A percentile compares a stretch with the other conserved stretches of the same genome.
Evolutionary conservation across 53 echinoderm and acorn worm species (phyloP).

Genomic region (Holothuria leucospilota): DNA sequence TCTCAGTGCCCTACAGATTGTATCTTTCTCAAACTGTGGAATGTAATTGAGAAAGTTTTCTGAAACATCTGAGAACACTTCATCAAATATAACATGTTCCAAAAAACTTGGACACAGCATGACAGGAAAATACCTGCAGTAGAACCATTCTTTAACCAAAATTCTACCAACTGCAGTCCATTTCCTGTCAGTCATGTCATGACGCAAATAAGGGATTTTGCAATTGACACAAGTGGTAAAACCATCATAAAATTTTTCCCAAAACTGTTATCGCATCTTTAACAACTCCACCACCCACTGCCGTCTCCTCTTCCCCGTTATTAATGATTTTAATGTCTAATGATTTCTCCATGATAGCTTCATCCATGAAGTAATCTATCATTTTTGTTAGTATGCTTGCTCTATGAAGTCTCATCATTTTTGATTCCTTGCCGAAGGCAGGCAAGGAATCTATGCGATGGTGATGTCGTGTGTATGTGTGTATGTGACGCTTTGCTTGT

Average conservation of each 20-base stretch:
- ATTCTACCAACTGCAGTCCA: slow-evolving; percentile 46
- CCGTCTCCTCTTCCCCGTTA: slow-evolving; percentile 7
- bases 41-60: background rate
- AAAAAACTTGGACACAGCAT: slow-evolving; percentile 16
- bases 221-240: background rate
- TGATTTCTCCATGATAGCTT: too few relatives aligned
- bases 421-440: too few relatives aligned
- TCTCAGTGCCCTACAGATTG: background rate
- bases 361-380: background rate
- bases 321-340: background rate
- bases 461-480: too few relatives aligned
- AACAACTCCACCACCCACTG: too few relatives aligned
- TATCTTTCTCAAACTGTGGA: background rate
- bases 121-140: slow-evolving; percentile 10
- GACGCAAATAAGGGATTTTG: slow-evolving; percentile 10
- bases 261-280: slow-evolving; percentile 28
- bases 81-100: background rate
- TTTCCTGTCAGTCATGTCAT: too few relatives aligned
- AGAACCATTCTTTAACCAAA: slow-evolving; percentile 24
- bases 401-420: too few relatives aligned
- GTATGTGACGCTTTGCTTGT: too few relatives aligned
- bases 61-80: background rate
- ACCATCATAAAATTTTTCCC: slow-evolving; percentile 5
- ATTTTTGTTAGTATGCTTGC: too few relatives aligned
- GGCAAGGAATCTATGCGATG: too few relatives aligned